phyloP scores from a whole-genome alignment of 1,140 invertebrate species.

The Drosophila neocordata region DNA sequence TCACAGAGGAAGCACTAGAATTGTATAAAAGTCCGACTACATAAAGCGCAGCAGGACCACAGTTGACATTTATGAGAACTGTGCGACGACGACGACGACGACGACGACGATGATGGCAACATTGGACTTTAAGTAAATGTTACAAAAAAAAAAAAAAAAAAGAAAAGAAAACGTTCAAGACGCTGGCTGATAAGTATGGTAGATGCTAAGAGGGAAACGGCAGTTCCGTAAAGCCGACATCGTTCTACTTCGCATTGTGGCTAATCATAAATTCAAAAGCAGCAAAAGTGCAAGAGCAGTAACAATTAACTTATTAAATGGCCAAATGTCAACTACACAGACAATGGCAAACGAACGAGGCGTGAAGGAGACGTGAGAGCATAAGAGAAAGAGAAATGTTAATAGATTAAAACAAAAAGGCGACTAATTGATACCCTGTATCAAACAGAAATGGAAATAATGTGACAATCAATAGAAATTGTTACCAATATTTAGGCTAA shows the following conservation, averaged over 20 bases:
- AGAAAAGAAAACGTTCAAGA: conserved; percentile 8
- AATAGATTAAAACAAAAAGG: neutral
- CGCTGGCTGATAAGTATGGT: neutral
- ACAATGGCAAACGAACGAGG: conserved; percentile 39
- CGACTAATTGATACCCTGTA: neutral
- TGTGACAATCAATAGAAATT: too few species aligned
- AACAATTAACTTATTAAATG: conserved; percentile 82
- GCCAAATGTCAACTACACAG: conserved; percentile 20
- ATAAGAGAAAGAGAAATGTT: neutral
- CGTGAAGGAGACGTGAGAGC: conserved; percentile 34
- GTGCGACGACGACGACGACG: conserved; percentile 21
- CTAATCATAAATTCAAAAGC: conserved; percentile 79
- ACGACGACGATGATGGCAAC: neutral
- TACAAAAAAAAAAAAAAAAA: conserved; percentile 6
- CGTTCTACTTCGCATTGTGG: conserved; percentile 35
- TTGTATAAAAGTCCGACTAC: conserved; percentile 78
- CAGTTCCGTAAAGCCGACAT: conserved; percentile 5
- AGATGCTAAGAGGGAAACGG: neutral
- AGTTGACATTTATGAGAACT: conserved; percentile 72
- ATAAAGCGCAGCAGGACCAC: conserved; percentile 72
- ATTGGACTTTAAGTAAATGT: conserved; percentile 60
- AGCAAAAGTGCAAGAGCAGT: conserved; percentile 70
- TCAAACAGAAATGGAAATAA: neutral
- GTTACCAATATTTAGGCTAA: too few species aligned
- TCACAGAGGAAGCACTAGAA: conserved; percentile 66